Evolutionary conservation across 1,140 invertebrate species (phyloP).

Genomic region (Lerema accius): DNA sequence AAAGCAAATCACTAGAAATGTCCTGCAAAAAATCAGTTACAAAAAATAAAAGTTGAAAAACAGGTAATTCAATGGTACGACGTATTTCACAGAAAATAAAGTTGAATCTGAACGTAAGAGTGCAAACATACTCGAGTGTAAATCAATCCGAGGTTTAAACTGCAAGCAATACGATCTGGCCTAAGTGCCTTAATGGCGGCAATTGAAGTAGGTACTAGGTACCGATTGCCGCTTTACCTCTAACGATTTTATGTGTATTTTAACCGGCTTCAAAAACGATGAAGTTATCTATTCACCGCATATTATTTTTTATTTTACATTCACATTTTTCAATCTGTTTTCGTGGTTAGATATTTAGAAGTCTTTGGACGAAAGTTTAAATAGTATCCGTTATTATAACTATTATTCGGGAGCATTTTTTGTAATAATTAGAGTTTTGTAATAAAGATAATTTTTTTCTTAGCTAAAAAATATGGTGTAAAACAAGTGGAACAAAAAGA

Average conservation of each 20-base stretch:
- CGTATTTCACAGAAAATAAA: not conserved
- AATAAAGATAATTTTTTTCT: too few species aligned
- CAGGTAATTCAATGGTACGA: not conserved
- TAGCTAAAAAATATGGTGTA: too few species aligned
- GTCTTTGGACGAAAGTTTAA: too few species aligned
- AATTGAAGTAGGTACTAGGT: conserved; percentile 16
- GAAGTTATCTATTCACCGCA: not conserved
- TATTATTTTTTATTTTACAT: too few species aligned
- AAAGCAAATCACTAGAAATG: too few species aligned
- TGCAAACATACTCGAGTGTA: conserved; percentile 9
- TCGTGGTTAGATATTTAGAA: too few species aligned
- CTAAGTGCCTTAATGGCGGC: conserved; percentile 23
- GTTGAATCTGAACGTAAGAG: conserved; percentile 5
- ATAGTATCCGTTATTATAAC: too few species aligned
- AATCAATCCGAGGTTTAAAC: conserved; percentile 23
- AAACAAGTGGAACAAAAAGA: too few species aligned
- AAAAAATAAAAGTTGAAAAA: not conserved
- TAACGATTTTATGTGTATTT: conserved; percentile 6
- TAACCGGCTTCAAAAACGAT: not conserved
- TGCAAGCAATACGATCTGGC: conserved; percentile 25
- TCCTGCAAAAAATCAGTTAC: not conserved
- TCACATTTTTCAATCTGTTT: too few species aligned
- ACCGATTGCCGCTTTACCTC: not conserved
- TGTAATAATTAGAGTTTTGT: too few species aligned
- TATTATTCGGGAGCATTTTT: too few species aligned